Base-by-base conservation (phyloP, 2,888 invertebrate genomes). In the Ethmia dodecea region DNA sequence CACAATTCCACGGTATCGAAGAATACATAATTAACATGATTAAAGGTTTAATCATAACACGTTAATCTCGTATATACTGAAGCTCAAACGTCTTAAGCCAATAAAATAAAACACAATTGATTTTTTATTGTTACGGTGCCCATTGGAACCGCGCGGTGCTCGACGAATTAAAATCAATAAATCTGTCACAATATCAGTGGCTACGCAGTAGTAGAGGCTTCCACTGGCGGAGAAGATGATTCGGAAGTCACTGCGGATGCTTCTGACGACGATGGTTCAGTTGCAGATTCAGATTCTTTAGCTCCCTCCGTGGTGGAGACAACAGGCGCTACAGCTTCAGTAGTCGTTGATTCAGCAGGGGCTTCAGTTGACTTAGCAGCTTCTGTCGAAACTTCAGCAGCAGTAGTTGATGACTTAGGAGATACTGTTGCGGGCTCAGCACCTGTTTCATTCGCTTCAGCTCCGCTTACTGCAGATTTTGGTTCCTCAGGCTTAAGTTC, bases 261-360 rank as follows among this genome's bases (percentile, higher is more conserved):
- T 9, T 24, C 30, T 20, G 43, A 12, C 28, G 45, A 43, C 9
- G 34, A 38, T 25, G 46, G 49, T 28, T 46, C 35, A 1, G 40
- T 31, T 24, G 52, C 49, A 25, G 49, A 41, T 28, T 54, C 42
- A 8, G 52, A 43, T 9, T 50, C 12, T n/a, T 13, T 13, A 14
- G 34, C 18, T 28, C 16, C 22, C 6, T 28, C 31, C 13, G 31
- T 25, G 35, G 39, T 36, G 16, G 33, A 22, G 8, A 45, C 10
- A 1, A 38, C 16, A n/a, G 45, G 38, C 20, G 46, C 40, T 20
- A 40, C 9, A 31, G 22, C 32, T 13, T 35, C 35, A 26, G 48
- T 33, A 8, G 45, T 24, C 13, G 33, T 14, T 22, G 30, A 4
- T 26, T 30, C 33, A 5, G 40, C 18, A 4, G 38, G 13, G 30